Percentiles rank a stretch among this genome's conserved stretches.
These are phyloP conservation scores for Hydropsyche tenuis DNA, from an alignment of 1,140 invertebrate genomes.

Conservation along the genomic window DNA sequence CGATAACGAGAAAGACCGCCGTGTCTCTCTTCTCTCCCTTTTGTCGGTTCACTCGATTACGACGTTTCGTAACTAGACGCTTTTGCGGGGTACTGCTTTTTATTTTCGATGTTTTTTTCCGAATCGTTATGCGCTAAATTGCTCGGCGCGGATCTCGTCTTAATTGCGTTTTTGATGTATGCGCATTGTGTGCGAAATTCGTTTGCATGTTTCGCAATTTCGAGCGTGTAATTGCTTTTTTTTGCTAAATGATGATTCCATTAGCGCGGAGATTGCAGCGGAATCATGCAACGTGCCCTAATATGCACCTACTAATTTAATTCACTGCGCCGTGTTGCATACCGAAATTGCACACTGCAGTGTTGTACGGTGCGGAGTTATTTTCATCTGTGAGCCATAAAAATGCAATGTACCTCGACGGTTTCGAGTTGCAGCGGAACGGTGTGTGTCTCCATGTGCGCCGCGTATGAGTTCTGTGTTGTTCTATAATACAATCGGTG, in stretches of 20 bases:
- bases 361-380: background rate
- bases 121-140: too few species aligned
- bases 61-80: background rate
- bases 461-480: too few species aligned
- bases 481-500: too few species aligned
- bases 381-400: too few species aligned
- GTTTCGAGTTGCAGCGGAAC: too few species aligned
- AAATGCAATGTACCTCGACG: background rate
- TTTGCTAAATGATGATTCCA: constrained; percentile 23
- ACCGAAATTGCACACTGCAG: constrained; percentile 27
- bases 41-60: constrained; percentile 1
- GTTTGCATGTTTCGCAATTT: too few species aligned
- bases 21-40: too few species aligned
- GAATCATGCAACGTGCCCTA: constrained; percentile 18
- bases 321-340: constrained; percentile 21
- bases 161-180: too few species aligned
- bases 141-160: too few species aligned
- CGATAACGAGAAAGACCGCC: constrained; percentile 12
- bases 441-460: too few species aligned
- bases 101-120: background rate
- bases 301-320: constrained; percentile 17
- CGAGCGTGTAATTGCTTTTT: background rate
- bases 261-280: constrained; percentile 21
- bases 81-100: background rate
- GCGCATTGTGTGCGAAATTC: too few species aligned